Evolutionary conservation across 2,797 vertebrate genomes (phyloP).

Genomic region (Halcyon badia): DNA sequence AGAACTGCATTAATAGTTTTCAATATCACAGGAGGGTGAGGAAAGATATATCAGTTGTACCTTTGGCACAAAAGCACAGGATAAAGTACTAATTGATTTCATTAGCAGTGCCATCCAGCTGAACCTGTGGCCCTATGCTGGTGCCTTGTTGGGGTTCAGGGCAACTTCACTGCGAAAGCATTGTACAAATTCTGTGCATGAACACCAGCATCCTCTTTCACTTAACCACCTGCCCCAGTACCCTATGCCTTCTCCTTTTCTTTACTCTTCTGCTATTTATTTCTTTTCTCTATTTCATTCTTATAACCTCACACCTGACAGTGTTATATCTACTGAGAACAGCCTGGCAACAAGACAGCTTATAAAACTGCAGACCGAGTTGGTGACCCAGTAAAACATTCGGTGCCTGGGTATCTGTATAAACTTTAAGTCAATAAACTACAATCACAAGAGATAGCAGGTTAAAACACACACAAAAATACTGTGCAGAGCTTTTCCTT

Average conservation of each 20-base stretch:
- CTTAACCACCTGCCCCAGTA: background rate
- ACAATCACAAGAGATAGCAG: background rate
- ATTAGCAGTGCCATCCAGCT: background rate
- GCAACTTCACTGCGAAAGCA: background rate
- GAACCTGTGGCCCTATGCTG: background rate
- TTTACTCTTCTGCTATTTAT: background rate
- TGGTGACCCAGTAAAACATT: background rate
- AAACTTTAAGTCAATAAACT: background rate
- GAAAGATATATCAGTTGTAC: background rate
- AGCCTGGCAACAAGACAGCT: background rate
- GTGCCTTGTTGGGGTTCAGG: background rate
- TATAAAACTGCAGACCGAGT: background rate
- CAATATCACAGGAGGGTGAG: accelerated
- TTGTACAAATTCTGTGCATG: background rate
- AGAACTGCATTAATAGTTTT: background rate
- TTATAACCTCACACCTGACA: background rate
- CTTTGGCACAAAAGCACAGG: background rate
- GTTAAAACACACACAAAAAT: background rate
- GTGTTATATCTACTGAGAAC: background rate
- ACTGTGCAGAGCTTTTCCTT: background rate
- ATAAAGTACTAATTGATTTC: background rate
- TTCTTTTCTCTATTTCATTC: background rate
- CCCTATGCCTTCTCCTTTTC: background rate
- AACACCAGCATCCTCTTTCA: background rate
- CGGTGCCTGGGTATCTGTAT: background rate